A percentile compares a stretch with the other conserved stretches of the same genome.
Evolutionary conservation across 2,113 vertebrate genomes (phyloP).

Genomic region (Sterrhoptilus dennistouni): DNA sequence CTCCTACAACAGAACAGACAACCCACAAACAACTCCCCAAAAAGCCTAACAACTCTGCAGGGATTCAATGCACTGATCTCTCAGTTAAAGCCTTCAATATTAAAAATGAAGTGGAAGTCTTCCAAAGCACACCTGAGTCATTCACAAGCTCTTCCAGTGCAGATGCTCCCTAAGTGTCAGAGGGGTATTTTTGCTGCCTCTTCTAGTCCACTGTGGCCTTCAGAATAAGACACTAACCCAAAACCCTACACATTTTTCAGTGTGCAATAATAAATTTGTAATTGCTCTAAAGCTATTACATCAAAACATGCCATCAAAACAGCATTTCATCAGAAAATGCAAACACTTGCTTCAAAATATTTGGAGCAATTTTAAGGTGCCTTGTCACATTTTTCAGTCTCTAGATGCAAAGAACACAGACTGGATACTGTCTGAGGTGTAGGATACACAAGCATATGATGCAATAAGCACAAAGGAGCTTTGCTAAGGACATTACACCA

Average conservation of each 20-base stretch:
- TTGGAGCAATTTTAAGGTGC: neutral
- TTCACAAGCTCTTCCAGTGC: neutral
- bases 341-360: neutral
- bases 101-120: neutral
- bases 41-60: neutral
- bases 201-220: neutral
- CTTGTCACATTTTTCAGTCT: neutral
- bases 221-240: neutral
- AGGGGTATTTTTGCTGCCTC: neutral
- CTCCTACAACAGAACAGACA: neutral
- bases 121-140: neutral
- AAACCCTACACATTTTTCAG: neutral
- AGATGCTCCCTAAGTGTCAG: neutral
- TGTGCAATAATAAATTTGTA: neutral
- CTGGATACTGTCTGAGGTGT: neutral
- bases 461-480: neutral
- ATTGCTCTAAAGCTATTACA: neutral
- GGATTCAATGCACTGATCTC: neutral
- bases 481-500: neutral
- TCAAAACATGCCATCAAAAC: neutral
- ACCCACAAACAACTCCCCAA: neutral
- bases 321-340: neutral
- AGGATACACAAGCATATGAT: neutral
- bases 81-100: neutral
- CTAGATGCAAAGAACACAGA: neutral